Percentiles rank a stretch among this genome's conserved stretches.
Conservation (phyloP, 1,140 invertebrate genomes). For the Platorchestia sp. region DNA sequence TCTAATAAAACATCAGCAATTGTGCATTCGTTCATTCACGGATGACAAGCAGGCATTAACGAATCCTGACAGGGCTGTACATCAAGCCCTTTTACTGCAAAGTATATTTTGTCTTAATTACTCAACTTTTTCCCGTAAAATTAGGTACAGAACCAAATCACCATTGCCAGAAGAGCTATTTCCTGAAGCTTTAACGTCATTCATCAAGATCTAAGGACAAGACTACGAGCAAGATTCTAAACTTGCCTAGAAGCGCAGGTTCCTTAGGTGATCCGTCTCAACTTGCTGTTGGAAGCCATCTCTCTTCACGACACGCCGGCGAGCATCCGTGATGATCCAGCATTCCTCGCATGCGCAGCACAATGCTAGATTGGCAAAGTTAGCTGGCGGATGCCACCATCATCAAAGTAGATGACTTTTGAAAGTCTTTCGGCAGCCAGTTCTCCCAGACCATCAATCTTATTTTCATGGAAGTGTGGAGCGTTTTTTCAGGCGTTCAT, state of each 20-base stretch:
- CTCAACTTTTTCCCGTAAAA: neutral
- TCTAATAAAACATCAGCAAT: no score
- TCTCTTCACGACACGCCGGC: neutral
- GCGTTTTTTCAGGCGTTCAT: neutral
- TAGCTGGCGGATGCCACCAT: neutral
- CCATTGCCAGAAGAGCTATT: neutral
- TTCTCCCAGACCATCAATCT: neutral
- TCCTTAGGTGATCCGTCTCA: neutral
- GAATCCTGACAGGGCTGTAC: no score
- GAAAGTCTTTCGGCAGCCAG: neutral
- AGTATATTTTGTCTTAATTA: neutral
- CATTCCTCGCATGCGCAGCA: neutral
- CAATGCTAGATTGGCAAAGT: slow-evolving; percentile 11
- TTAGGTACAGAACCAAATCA: neutral
- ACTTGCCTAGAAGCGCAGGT: neutral
- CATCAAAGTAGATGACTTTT: neutral
- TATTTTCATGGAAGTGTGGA: neutral
- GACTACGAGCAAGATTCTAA: neutral
- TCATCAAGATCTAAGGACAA: neutral
- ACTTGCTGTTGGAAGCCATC: neutral
- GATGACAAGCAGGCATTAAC: no score
- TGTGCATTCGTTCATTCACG: no score
- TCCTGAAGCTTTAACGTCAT: neutral
- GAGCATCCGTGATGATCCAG: slow-evolving; percentile 16
- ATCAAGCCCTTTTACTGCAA: neutral